These are phyloP conservation scores for Desmodus rotundus DNA, from an alignment of 2,113 vertebrate species.

Conservation along the genomic window DNA sequence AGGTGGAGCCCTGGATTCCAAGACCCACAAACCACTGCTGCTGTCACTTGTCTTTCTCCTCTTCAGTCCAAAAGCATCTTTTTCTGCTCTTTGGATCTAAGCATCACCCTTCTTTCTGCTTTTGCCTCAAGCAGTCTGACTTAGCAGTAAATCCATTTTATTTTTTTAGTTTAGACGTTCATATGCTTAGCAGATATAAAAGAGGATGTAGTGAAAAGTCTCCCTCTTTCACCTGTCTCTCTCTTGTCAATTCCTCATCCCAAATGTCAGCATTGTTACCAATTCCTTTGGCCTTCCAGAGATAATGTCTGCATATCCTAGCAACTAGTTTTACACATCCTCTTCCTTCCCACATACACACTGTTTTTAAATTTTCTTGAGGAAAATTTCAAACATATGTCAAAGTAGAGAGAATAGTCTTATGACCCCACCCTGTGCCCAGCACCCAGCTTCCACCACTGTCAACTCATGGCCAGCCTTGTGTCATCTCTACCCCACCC, in stretches of 20 bases:
- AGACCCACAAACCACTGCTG: neutral
- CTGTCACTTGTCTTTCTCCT: no score
- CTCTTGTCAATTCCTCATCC: neutral
- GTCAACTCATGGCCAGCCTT: rapidly evolving
- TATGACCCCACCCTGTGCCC: neutral
- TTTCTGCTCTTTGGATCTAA: neutral
- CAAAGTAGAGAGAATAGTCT: neutral
- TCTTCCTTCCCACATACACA: neutral
- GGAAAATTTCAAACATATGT: neutral
- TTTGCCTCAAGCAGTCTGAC: neutral
- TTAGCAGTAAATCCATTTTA: neutral
- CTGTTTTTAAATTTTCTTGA: conserved; percentile 1
- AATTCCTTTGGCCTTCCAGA: neutral
- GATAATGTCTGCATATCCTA: neutral
- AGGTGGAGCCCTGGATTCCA: rapidly evolving
- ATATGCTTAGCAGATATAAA: neutral
- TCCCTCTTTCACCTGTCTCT: neutral
- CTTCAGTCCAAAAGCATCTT: neutral
- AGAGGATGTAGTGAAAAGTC: neutral
- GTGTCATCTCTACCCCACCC: neutral
- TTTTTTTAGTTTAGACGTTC: neutral
- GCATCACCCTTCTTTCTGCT: neutral
- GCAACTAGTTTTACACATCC: conserved; percentile 14
- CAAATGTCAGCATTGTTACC: neutral
- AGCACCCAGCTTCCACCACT: neutral